Evolutionary conservation across 2,888 invertebrate species (phyloP), one percentile per base, ranked within the genome.

Genomic region (Athalia cordata): DNA sequence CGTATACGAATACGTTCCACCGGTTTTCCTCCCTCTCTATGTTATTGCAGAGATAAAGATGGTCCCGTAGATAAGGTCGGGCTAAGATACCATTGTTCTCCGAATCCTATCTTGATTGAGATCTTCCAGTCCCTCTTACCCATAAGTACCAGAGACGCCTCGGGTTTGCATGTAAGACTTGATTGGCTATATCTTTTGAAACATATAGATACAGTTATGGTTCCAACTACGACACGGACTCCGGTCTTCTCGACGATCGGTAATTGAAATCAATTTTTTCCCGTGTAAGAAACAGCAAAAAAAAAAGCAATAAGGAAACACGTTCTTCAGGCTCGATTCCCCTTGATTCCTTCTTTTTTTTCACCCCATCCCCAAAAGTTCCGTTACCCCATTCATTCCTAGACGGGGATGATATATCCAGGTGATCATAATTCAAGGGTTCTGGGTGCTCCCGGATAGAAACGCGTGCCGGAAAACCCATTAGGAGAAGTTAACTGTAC

Each of bases 101-200:
- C 82, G 81, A 79, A 81, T 79, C 81, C 9, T 89, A 89, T 88
- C 89, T 87, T 86, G 86, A 88, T 87, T 87, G 83, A 81, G 83
- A 88, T 89, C 88, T 86, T 81, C 78, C 81, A 79, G 82, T 83
- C 83, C 83, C 49, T 64, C n/a, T 45, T 15, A 11, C 29, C 43
- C 11, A 43, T 11, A 5, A 43, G 59, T 15, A 72, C 55, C 47
- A 68, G 68, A 68, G 59, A 47, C 43, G 29, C 13, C 55, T 15
- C 55, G 11, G 29, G 6, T 49, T 5, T 49, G 5, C 15, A 29
- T 47, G 50, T 75, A 75, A 75, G 75, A 75, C 75, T 75, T 75
- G 75, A 75, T 75, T 75, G 75, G 75, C 75, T 43, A 52, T 75
- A 62, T 74, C 43, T 72, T 59, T 55, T n/a, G n/a, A 55, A 11